Conservation (phyloP, 1,140 invertebrate genomes). For the Drosophila fuyamai region DNA sequence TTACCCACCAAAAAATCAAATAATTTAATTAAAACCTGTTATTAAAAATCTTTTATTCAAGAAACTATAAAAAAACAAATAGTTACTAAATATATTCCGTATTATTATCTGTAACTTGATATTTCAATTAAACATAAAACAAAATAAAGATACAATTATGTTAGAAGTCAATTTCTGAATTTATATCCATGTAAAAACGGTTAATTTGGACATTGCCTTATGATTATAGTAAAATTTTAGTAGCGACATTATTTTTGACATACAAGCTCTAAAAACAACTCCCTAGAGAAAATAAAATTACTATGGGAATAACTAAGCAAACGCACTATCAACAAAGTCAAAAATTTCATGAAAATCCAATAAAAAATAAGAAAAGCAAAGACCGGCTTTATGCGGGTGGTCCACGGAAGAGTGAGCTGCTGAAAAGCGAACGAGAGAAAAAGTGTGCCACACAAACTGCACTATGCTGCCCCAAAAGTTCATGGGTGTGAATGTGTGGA, state of each 20-base stretch:
- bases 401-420: slow-evolving; percentile 27
- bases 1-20: slow-evolving; percentile 21
- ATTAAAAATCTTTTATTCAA: too few relatives aligned
- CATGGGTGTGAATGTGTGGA: slow-evolving; percentile 15
- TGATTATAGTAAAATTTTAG: too few relatives aligned
- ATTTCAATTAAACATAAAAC: too few relatives aligned
- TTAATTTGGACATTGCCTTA: too few relatives aligned
- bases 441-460: slow-evolving; percentile 42
- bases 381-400: slow-evolving; percentile 50
- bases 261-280: not conserved
- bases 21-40: not conserved
- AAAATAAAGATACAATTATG: too few relatives aligned
- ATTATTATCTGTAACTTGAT: too few relatives aligned
- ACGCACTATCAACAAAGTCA: not conserved
- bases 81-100: too few relatives aligned
- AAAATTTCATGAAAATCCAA: slow-evolving; percentile 27
- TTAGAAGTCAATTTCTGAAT: too few relatives aligned
- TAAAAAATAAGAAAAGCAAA: slow-evolving; percentile 17
- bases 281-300: not conserved
- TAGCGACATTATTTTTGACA: too few relatives aligned
- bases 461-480: slow-evolving; percentile 31
- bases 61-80: too few relatives aligned
- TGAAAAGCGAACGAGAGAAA: slow-evolving; percentile 19
- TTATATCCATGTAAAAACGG: too few relatives aligned
- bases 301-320: not conserved